Conservation (phyloP, 2,113 vertebrate genomes). For the Zapornia atra region DNA sequence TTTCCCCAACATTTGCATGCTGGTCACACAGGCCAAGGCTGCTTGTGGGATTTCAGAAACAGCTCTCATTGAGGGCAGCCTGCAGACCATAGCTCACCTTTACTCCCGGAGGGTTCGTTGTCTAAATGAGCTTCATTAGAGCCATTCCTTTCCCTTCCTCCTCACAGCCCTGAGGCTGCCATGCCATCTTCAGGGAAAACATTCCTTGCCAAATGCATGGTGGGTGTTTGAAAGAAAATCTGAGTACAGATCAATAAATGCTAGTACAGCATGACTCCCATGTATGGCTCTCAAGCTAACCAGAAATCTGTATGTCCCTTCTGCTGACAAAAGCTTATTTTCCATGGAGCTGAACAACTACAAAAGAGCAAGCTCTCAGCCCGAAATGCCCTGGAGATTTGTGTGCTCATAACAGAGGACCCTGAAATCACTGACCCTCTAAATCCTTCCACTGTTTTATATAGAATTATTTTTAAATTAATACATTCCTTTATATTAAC, state of each 20-base stretch:
- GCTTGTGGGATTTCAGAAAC: neutral
- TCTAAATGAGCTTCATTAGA: neutral
- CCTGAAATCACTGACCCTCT: neutral
- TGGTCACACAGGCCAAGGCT: neutral
- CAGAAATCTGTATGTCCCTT: neutral
- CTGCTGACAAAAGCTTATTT: conserved; percentile 8
- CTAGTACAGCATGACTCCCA: neutral
- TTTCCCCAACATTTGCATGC: neutral
- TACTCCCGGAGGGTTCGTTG: neutral
- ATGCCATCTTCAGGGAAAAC: neutral
- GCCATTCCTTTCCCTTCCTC: neutral
- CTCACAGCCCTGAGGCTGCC: neutral
- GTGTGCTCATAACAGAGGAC: neutral
- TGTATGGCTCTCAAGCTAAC: neutral
- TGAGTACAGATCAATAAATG: neutral
- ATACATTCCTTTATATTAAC: neutral
- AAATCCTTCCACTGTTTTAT: neutral
- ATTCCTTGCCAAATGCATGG: neutral
- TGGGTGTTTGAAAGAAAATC: neutral
- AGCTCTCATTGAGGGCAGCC: neutral
- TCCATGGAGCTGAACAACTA: neutral
- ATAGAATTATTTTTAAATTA: neutral
- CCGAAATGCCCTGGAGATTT: conserved; percentile 1
- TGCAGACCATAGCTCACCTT: neutral
- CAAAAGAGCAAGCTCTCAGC: conserved; percentile 11